A percentile compares a stretch with the other conserved stretches of the same genome.
phyloP scores from a whole-genome alignment of 2,888 invertebrate species.

The Pseudoips prasinana region DNA sequence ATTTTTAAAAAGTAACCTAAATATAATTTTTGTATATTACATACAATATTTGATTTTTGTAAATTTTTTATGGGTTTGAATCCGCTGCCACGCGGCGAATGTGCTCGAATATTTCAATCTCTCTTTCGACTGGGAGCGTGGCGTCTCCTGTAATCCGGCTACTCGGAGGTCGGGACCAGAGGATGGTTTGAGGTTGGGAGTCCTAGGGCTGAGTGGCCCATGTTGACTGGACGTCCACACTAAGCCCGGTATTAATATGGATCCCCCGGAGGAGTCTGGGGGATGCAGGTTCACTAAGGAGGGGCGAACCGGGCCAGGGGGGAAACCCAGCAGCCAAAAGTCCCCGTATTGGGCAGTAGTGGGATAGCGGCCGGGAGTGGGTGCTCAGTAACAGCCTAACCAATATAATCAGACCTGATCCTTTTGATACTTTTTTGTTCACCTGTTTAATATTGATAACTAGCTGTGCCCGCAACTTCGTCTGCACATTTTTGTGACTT shows the following conservation, averaged over 20 bases:
- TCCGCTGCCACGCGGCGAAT: too few species aligned
- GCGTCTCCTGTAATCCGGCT: slow-evolving; percentile 99
- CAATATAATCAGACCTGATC: slow-evolving; percentile 77
- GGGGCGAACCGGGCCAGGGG: slow-evolving; percentile 99
- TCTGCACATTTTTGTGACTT: too few species aligned
- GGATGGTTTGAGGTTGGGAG: slow-evolving; percentile 93
- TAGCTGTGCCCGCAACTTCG: too few species aligned
- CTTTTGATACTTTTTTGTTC: slow-evolving; percentile 60
- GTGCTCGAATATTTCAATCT: too few species aligned
- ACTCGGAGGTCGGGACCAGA: slow-evolving; percentile 94
- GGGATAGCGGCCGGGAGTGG: slow-evolving; percentile 99
- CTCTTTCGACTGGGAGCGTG: slow-evolving; percentile 96
- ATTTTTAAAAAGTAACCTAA: too few species aligned
- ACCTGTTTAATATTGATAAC: too few species aligned
- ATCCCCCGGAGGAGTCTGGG: slow-evolving; percentile 90
- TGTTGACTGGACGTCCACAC: slow-evolving; percentile 95
- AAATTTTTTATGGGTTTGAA: too few species aligned
- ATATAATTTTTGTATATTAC: too few species aligned
- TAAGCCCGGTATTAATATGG: slow-evolving; percentile 99
- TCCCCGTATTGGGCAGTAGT: slow-evolving; percentile 99
- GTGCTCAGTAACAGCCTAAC: slow-evolving; percentile 93
- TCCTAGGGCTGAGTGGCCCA: slow-evolving; percentile 69
- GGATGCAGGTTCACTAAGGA: slow-evolving; percentile 93
- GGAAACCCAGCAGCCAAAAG: slow-evolving; percentile 99
- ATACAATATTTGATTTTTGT: too few species aligned